phyloP scores from a whole-genome alignment of 2,888 invertebrate species.

The Julus scanicus region DNA sequence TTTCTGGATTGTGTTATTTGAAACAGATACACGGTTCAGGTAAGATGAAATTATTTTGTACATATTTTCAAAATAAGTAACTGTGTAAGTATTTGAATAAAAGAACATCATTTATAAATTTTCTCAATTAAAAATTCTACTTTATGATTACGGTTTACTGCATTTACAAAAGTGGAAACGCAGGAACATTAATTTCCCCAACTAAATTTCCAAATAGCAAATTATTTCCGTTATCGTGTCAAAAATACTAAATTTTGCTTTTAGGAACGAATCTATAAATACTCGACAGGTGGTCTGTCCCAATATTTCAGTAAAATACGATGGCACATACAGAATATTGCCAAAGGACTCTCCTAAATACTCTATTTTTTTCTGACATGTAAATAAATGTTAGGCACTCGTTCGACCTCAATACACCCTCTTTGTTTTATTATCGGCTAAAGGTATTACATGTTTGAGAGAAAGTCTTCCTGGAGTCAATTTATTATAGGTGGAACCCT shows the following conservation, averaged over 20 bases:
- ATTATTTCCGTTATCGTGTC: background rate
- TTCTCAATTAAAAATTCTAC: too few relatives aligned
- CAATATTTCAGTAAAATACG: background rate
- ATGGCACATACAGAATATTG: background rate
- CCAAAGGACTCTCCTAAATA: background rate
- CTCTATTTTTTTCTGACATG: background rate
- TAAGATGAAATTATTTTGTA: too few relatives aligned
- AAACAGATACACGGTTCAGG: too few relatives aligned
- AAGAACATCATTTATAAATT: too few relatives aligned
- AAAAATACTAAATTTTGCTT: background rate
- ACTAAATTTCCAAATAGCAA: background rate
- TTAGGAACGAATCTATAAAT: background rate
- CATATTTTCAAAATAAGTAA: too few relatives aligned
- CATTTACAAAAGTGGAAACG: too few relatives aligned
- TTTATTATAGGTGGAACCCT: background rate
- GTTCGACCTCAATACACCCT: slow-evolving; percentile 21
- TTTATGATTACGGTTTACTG: too few relatives aligned
- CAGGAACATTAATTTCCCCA: too few relatives aligned
- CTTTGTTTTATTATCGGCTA: background rate
- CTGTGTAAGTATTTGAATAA: too few relatives aligned
- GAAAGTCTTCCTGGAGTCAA: background rate
- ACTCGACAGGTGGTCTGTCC: background rate
- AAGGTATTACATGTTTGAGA: background rate
- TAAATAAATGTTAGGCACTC: slow-evolving; percentile 9
- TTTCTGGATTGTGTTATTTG: too few relatives aligned